These are phyloP conservation scores for Anas acuta DNA, from an alignment of 2,797 vertebrate species.

Conservation along the genomic window DNA sequence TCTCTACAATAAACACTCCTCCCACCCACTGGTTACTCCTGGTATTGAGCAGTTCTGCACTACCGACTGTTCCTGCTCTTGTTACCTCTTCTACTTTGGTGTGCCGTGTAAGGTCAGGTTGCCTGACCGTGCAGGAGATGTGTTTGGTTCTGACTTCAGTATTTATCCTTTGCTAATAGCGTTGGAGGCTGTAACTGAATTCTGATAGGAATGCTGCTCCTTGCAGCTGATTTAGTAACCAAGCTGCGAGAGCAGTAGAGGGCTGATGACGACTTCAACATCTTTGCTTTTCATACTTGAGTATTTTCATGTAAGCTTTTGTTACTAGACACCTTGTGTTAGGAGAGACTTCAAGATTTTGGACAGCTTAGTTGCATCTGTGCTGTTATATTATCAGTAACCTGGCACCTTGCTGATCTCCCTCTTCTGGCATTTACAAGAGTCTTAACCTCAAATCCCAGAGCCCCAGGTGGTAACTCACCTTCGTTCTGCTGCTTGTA, in stretches of 20 bases:
- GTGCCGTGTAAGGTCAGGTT: not conserved
- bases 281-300: not conserved
- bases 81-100: not conserved
- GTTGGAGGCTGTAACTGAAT: not conserved
- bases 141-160: accelerated
- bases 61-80: not conserved
- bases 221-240: not conserved
- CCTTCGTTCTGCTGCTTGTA: not conserved
- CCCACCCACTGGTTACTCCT: not conserved
- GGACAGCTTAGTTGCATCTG: not conserved
- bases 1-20: not conserved
- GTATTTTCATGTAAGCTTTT: not conserved
- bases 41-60: not conserved
- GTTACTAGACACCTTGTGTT: not conserved
- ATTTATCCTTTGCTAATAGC: not conserved
- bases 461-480: not conserved
- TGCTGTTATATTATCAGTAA: not conserved
- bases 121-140: not conserved
- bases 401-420: not conserved
- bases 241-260: not conserved
- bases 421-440: not conserved
- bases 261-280: no score
- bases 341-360: not conserved
- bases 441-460: not conserved
- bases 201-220: not conserved